Conservation (phyloP, 2,888 invertebrate species). For the Cheilosia scutellata region DNA sequence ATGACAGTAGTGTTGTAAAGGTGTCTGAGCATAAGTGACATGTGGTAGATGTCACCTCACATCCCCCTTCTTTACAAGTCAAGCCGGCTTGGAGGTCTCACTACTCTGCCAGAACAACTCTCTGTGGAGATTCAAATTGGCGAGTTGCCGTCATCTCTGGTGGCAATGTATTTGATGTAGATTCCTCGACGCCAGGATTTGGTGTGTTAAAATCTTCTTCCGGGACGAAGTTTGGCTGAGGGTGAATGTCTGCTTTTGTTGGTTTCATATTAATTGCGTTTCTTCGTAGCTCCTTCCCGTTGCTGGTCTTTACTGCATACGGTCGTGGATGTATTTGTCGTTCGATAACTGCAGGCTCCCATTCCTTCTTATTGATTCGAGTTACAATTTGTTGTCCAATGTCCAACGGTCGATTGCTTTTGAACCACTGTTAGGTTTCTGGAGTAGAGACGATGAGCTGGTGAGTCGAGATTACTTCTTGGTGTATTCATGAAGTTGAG, state of each 20-base stretch:
- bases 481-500: constrained; percentile 26
- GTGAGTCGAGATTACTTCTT: constrained; percentile 18
- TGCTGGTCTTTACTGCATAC: too few relatives aligned
- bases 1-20: too few relatives aligned
- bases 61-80: too few relatives aligned
- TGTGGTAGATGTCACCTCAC: too few relatives aligned
- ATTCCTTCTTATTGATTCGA: not conserved
- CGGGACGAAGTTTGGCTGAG: not conserved
- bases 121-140: too few relatives aligned
- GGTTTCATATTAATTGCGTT: not conserved
- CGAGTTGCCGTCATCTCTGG: too few relatives aligned
- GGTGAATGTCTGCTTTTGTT: not conserved
- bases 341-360: not conserved
- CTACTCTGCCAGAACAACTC: too few relatives aligned
- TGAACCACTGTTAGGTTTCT: not conserved
- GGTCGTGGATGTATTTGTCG: not conserved
- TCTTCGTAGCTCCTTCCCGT: not conserved
- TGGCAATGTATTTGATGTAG: too few relatives aligned
- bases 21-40: too few relatives aligned
- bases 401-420: not conserved
- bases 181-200: too few relatives aligned
- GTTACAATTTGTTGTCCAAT: not conserved
- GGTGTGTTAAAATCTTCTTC: too few relatives aligned
- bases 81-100: too few relatives aligned
- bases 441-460: constrained; percentile 1